Conservation (phyloP, 2,113 vertebrate species). For the Zapus hudsonius region DNA sequence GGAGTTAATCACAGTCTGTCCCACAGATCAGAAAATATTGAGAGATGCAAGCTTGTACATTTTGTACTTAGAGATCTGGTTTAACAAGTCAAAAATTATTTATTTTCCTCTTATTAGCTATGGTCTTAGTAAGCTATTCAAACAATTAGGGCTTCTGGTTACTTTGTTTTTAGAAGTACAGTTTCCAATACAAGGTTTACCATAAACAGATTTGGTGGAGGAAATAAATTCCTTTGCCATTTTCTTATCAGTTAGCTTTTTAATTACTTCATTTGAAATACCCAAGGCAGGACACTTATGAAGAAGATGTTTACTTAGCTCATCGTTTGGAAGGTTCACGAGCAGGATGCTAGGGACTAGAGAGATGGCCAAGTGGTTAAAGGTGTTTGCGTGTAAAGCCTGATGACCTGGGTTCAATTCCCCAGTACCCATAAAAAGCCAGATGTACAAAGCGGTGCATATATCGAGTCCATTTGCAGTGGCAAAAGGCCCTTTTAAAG, state of each 20-base stretch:
- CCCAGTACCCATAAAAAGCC: too few species aligned
- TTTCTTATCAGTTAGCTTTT: not conserved
- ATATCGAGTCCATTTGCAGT: too few species aligned
- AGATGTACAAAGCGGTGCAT: too few species aligned
- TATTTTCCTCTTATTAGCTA: not conserved
- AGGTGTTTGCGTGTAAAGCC: too few species aligned
- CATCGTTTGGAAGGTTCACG: not conserved
- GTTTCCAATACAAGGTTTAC: constrained; percentile 35
- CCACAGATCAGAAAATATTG: constrained; percentile 25
- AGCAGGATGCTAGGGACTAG: not conserved
- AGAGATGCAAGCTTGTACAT: constrained; percentile 43
- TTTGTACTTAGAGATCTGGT: constrained; percentile 12
- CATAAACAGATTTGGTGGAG: constrained; percentile 3
- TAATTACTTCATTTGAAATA: not conserved
- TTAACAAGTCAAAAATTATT: constrained; percentile 29
- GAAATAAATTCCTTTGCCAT: constrained; percentile 8
- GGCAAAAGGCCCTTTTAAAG: too few species aligned
- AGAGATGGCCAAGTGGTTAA: too few species aligned
- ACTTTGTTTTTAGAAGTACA: not conserved
- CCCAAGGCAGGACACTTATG: too few species aligned
- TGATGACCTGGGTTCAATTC: too few species aligned
- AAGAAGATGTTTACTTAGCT: not conserved
- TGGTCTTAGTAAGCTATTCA: constrained; percentile 29
- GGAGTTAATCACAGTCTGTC: constrained; percentile 64
- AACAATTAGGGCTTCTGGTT: constrained; percentile 37